Evolutionary conservation across 2,113 vertebrate genomes (phyloP), one percentile per base, ranked within the genome.

Genomic region (Boleophthalmus pectinirostris): DNA sequence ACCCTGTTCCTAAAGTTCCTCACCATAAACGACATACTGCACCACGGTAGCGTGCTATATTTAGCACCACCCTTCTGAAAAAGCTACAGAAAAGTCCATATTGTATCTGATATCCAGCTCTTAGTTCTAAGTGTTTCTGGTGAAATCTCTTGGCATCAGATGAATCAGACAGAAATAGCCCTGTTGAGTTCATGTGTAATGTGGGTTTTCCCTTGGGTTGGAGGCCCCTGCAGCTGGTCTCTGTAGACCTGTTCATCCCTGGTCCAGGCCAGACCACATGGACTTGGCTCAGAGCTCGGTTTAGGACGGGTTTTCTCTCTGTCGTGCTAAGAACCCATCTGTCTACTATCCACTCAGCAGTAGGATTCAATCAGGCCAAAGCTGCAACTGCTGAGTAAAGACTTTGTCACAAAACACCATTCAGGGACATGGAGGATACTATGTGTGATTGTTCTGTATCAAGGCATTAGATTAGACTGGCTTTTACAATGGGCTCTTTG

Each of bases 291-390:
- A 0, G 10, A 73, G 58, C 77, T 68, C 56, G 25, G 9, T 82
- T 16, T 23, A 71, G 85, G 79, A 72, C 75, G 80, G 70, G 68
- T 47, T 74, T 82, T 88, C 82, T 88, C 83, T 85, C 78, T 24
- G 14, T 54, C 75, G 54, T 70, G 82, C 54, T 80, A 80, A 84
- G 60, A 73, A 77, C 75, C 74, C 61, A 63, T 70, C 77, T 77
- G 74, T 78, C 74, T 43, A 67, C 60, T 35, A 75, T 70, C 69
- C 64, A 65, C 77, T 77, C 69, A 78, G 66, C 83, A 79, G 66
- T 20, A 66, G 64, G 45, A 23, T 66, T 73, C 46, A 82, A 74
- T 45, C 33, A 47, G 68, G 57, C 20, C 23, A 24, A 3, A 57
- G 46, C 53, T 51, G 66, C 46, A 67, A 16, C 23, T 33, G 81